Conservation (phyloP, 2,888 invertebrate species). For the Prosapia bicincta region DNA sequence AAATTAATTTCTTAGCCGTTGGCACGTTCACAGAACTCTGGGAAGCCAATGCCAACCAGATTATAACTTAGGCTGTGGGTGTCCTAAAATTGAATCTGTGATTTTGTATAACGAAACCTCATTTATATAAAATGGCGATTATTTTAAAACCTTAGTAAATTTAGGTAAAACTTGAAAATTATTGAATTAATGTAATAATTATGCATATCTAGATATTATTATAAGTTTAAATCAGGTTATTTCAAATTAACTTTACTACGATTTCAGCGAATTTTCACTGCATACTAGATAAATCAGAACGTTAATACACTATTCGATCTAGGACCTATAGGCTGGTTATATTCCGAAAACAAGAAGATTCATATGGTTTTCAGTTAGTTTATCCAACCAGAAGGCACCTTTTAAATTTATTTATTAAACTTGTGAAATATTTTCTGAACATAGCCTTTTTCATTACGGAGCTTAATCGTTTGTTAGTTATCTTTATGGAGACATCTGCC, state of each 20-base stretch:
- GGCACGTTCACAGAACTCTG: neutral
- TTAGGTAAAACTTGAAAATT: too few species aligned
- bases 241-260: neutral
- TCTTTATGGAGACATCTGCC: too few species aligned
- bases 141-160: too few species aligned
- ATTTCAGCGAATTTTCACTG: neutral
- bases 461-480: too few species aligned
- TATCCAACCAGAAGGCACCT: neutral
- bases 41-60: neutral
- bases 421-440: too few species aligned
- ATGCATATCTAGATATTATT: too few species aligned
- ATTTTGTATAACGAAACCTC: neutral
- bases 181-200: too few species aligned
- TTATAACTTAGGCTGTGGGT: too few species aligned
- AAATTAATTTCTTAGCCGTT: conserved; percentile 19
- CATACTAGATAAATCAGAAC: too few species aligned
- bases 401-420: too few species aligned
- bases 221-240: too few species aligned
- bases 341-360: neutral
- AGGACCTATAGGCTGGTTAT: neutral
- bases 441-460: too few species aligned
- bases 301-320: neutral
- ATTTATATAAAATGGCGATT: neutral
- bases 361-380: neutral
- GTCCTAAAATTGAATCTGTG: neutral